phyloP scores from a whole-genome alignment of 1,140 invertebrate genomes.

The Oryzaephilus surinamensis region DNA sequence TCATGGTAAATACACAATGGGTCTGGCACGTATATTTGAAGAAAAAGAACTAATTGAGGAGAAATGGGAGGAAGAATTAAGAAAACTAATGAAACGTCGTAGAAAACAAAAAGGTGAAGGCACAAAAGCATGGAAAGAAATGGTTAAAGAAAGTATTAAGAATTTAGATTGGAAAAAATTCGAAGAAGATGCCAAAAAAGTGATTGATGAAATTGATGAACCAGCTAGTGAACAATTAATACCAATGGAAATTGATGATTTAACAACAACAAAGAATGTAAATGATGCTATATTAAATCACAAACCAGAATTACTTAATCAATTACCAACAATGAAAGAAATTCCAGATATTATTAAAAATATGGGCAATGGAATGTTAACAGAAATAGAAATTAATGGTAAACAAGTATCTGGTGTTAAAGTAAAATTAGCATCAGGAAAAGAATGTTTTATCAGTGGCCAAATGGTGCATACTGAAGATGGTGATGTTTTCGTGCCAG shows the following conservation, averaged over 20 bases:
- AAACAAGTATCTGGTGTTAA: slow-evolving; percentile 37
- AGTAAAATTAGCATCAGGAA: slow-evolving; percentile 35
- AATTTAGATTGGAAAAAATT: slow-evolving; percentile 52
- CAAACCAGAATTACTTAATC: slow-evolving; percentile 39
- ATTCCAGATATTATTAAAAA: slow-evolving; percentile 51
- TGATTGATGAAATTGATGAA: slow-evolving; percentile 39
- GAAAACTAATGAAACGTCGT: slow-evolving; percentile 29
- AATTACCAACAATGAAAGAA: slow-evolving; percentile 51
- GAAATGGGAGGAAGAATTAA: slow-evolving; percentile 42
- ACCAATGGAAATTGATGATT: slow-evolving; percentile 40
- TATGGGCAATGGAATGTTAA: slow-evolving; percentile 47
- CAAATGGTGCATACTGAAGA: slow-evolving; percentile 58
- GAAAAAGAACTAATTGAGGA: slow-evolving; percentile 56
- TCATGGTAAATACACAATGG: slow-evolving; percentile 44
- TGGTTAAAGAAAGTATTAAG: slow-evolving; percentile 46
- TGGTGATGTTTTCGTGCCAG: slow-evolving; percentile 59
- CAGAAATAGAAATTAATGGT: slow-evolving; percentile 44
- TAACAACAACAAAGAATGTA: slow-evolving; percentile 47
- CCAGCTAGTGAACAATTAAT: slow-evolving; percentile 28
- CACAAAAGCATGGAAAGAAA: slow-evolving; percentile 44
- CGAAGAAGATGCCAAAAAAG: slow-evolving; percentile 42
- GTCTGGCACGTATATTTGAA: slow-evolving; percentile 64
- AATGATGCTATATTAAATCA: slow-evolving; percentile 40
- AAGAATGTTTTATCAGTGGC: slow-evolving; percentile 50
- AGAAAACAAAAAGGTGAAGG: slow-evolving; percentile 37